Base-by-base conservation (phyloP, 2,888 invertebrate genomes). In the Bibio marci region DNA sequence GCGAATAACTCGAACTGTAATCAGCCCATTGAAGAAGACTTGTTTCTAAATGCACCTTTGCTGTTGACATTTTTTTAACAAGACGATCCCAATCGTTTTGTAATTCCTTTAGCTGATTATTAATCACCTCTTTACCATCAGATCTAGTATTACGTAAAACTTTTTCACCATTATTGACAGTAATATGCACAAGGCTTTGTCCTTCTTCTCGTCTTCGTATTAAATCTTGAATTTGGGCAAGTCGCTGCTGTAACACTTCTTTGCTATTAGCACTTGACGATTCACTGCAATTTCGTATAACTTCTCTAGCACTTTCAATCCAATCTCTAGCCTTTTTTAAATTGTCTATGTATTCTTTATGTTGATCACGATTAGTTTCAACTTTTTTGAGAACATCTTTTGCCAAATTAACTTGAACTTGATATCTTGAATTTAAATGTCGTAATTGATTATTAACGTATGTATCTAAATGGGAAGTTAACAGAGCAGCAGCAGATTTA, bases 1-100 rank as follows among this genome's bases (percentile, higher is more conserved):
- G 90, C 14, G 81, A 77, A 57, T 87, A 91, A 41, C 88, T 90
- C 39, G 90, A 90, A 55, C 86, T 90, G 58, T 91, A 94, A 55
- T 92, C 90, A 7, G 90, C 88, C 92, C 92, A 94, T 71, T 94
- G 91, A 30, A 92, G 66, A 12, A 91, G 65, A 48, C 81, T 80
- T 1, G 88, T 88, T 60, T 94, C 92, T 28, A 94, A 62, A 50
- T 86, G 80, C 12, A 88, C 88, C 61, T 91, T 91, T 1, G 86
- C 82, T 1, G 83, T 87, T 1, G 86, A 82, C 70, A 91, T 81
- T 59, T 88, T 90, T 62, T 86, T 86, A 0, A 88, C 81, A 11
- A 90, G 65, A 43, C 87, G 71, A 53, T 91, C 88, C 91, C 92
- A 92, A 51, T 92, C 90, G 42, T 72, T 79, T 63, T 91, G 88